A percentile compares a stretch with the other conserved stretches of the same genome.
Conservation (phyloP, 2,888 invertebrate genomes). For the Globia sparganii region DNA sequence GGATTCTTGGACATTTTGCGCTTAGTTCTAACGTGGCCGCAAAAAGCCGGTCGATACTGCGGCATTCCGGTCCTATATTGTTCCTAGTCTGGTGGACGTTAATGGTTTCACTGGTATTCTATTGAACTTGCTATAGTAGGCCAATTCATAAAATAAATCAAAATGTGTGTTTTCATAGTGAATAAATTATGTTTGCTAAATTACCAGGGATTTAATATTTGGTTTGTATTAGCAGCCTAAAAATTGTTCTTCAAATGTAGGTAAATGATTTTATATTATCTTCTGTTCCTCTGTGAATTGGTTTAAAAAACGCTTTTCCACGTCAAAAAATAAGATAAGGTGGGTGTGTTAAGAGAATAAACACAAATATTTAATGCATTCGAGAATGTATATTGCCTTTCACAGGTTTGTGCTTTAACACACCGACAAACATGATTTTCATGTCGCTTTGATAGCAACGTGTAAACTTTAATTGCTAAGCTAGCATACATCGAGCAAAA, state of each 20-base stretch:
- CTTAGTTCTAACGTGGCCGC: background rate
- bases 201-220: background rate
- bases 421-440: background rate
- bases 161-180: background rate
- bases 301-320: background rate
- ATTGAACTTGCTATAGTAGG: background rate
- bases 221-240: background rate
- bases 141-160: background rate
- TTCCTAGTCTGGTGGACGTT: background rate
- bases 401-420: too few species aligned
- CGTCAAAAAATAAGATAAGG: too few species aligned
- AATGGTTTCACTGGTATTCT: background rate
- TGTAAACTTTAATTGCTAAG: background rate
- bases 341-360: too few species aligned
- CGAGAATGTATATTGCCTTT: too few species aligned
- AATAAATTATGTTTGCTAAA: background rate
- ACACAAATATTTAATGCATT: too few species aligned
- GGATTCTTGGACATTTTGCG: slow-evolving; percentile 11
- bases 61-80: slow-evolving; percentile 6
- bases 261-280: too few species aligned
- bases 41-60: slow-evolving; percentile 11
- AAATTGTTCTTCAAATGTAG: background rate
- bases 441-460: background rate
- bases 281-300: too few species aligned
- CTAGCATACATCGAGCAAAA: background rate